phyloP scores from a whole-genome alignment of 2,888 invertebrate species.

The Matsumyia berberina region DNA sequence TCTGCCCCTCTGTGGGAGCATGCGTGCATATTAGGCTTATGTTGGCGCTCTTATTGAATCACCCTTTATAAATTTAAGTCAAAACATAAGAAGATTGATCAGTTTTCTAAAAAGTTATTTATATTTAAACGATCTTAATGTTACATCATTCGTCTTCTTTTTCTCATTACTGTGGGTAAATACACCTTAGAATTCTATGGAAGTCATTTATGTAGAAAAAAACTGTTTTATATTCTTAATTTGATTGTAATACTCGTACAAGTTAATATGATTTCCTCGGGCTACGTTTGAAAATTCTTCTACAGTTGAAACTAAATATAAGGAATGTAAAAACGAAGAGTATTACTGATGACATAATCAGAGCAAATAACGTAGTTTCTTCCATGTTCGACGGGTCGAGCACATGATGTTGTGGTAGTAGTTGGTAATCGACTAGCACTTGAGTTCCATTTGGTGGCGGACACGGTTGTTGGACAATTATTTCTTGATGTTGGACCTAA shows the following conservation, averaged over 20 bases:
- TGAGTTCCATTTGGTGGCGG: constrained; percentile 92
- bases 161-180: constrained; percentile 30
- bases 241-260: neutral
- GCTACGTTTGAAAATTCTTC: constrained; percentile 79
- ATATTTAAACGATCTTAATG: constrained; percentile 47
- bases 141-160: constrained; percentile 43
- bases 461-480: constrained; percentile 93
- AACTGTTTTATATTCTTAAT: constrained; percentile 24
- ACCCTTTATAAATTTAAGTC: no score
- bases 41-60: no score
- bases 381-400: constrained; percentile 85
- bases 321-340: constrained; percentile 87
- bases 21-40: no score
- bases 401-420: constrained; percentile 85
- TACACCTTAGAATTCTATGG: constrained; percentile 47
- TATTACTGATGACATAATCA: constrained; percentile 87
- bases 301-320: constrained; percentile 86
- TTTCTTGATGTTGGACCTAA: constrained; percentile 93
- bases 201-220: constrained; percentile 52
- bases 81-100: neutral
- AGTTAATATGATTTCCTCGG: constrained; percentile 64
- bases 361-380: constrained; percentile 86
- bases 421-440: constrained; percentile 86
- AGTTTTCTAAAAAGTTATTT: constrained; percentile 45
- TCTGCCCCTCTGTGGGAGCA: no score